Conservation (phyloP, 2,797 vertebrate species). For the Tamandua tetradactyla region DNA sequence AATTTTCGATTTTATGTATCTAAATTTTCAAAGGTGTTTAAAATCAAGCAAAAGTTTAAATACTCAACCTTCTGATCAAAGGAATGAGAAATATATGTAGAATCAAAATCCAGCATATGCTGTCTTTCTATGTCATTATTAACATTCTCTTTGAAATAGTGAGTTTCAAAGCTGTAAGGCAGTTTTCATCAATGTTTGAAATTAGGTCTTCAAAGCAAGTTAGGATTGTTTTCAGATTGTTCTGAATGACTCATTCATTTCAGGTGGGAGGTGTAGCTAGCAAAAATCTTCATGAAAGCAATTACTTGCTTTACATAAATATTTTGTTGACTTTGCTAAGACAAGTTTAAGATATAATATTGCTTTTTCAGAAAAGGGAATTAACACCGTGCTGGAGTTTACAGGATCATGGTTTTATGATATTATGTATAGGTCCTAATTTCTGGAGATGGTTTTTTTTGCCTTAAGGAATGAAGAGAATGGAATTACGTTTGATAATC, state of each 20-base stretch:
- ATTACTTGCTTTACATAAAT: neutral
- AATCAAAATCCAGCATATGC: neutral
- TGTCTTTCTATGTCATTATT: neutral
- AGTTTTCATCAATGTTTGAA: slow-evolving; percentile 29
- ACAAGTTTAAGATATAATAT: slow-evolving; percentile 26
- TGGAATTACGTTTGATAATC: neutral
- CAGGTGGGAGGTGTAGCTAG: neutral
- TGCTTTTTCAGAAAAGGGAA: neutral
- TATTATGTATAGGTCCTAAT: neutral
- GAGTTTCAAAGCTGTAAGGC: neutral
- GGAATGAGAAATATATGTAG: neutral
- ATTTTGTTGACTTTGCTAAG: slow-evolving; percentile 32
- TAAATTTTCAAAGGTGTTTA: neutral
- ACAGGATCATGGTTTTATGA: neutral
- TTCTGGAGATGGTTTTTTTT: neutral
- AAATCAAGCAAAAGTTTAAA: neutral
- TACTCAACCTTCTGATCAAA: slow-evolving; percentile 16
- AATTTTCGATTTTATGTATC: slow-evolving; percentile 26
- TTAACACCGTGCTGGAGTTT: neutral
- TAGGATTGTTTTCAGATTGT: neutral
- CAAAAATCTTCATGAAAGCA: slow-evolving; percentile 32
- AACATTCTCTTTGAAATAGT: neutral
- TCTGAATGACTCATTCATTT: slow-evolving; percentile 51
- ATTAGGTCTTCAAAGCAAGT: slow-evolving; percentile 18
- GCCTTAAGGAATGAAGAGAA: neutral